A percentile compares a stretch with the other conserved stretches of the same genome.
Conservation (phyloP, 1,140 invertebrate genomes). For the Drosophila oshimai region DNA sequence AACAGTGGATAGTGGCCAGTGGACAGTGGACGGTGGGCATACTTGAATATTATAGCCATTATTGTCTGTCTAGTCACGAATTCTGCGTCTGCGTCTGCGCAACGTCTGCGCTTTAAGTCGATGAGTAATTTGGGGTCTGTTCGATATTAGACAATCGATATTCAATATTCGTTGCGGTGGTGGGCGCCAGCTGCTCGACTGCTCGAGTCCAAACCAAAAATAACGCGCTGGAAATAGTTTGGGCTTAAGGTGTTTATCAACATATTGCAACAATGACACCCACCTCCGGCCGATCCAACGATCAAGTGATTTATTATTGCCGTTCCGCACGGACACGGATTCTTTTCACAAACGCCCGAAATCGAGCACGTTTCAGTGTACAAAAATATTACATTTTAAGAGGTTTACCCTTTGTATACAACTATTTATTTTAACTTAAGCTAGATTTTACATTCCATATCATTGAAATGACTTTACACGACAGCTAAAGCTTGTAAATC, state of each 20-base stretch:
- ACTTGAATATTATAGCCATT: background rate
- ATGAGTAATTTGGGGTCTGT: slow-evolving; percentile 36
- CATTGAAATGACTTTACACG: too few relatives aligned
- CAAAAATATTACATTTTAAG: slow-evolving; percentile 5
- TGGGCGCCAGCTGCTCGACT: slow-evolving; percentile 27
- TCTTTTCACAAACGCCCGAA: slow-evolving; percentile 1
- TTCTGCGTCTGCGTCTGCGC: slow-evolving; percentile 31
- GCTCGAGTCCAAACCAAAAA: slow-evolving; percentile 10
- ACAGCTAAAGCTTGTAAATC: too few relatives aligned
- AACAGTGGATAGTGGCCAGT: slow-evolving; percentile 2
- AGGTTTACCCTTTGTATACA: too few relatives aligned
- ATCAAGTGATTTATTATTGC: slow-evolving; percentile 29
- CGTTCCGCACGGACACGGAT: slow-evolving; percentile 1
- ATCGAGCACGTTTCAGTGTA: slow-evolving; percentile 29
- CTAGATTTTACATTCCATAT: too few relatives aligned
- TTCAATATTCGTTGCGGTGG: background rate
- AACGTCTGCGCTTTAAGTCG: slow-evolving; percentile 32
- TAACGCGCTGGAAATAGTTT: slow-evolving; percentile 24
- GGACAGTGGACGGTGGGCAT: background rate
- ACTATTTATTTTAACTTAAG: background rate
- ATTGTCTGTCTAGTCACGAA: slow-evolving; percentile 38
- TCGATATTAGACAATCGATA: background rate
- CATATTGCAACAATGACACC: slow-evolving; percentile 50
- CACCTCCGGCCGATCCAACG: slow-evolving; percentile 7
- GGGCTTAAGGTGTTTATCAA: slow-evolving; percentile 25